These are phyloP conservation scores for Meloidogyne floridensis DNA, from an alignment of 1,140 invertebrate genomes.

Conservation along the genomic window DNA sequence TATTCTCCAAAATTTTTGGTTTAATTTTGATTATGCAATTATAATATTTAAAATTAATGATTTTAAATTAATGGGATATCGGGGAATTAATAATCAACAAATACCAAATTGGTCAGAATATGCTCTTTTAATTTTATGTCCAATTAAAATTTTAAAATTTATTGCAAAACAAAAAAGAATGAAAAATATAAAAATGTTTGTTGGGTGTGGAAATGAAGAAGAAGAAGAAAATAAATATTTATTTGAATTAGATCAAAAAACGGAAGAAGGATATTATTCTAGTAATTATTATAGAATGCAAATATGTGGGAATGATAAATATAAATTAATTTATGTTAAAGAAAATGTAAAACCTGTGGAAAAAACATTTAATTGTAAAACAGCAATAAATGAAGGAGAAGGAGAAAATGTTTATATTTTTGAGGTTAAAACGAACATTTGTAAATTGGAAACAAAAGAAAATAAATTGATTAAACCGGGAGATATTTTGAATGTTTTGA, in stretches of 20 bases:
- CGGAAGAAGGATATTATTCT: slow-evolving; percentile 1
- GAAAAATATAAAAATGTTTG: background rate
- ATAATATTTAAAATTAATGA: background rate
- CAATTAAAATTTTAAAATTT: slow-evolving; percentile 5
- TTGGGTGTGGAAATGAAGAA: background rate
- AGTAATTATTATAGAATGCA: slow-evolving; percentile 1
- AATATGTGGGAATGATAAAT: background rate
- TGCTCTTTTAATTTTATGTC: slow-evolving; percentile 6
- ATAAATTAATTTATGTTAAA: background rate
- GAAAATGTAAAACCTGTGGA: background rate
- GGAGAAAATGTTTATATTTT: background rate
- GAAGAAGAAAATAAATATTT: background rate
- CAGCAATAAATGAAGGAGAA: background rate
- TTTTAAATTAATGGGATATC: background rate
- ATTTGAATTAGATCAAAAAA: slow-evolving; percentile 1
- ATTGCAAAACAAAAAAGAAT: slow-evolving; percentile 6
- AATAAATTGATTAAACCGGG: background rate
- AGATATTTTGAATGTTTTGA: background rate
- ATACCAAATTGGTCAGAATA: background rate
- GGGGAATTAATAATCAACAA: background rate
- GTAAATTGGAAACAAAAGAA: background rate
- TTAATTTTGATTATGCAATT: background rate
- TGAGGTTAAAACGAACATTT: background rate
- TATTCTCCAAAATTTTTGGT: background rate
- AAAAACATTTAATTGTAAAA: background rate